Evolutionary conservation across 2,797 vertebrate species (phyloP).

Genomic region (Melopsittacus undulatus): DNA sequence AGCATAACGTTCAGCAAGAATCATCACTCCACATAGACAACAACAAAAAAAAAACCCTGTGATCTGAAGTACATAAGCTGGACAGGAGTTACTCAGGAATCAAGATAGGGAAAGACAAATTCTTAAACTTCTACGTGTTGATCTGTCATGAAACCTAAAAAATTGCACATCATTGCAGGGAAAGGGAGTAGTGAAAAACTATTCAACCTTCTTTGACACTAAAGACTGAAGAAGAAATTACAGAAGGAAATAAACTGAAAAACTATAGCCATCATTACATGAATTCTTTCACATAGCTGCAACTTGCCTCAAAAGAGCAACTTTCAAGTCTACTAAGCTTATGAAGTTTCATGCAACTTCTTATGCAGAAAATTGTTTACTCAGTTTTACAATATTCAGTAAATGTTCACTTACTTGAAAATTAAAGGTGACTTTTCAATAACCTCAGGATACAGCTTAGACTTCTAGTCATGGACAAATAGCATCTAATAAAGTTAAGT

Average conservation of each 20-base stretch:
- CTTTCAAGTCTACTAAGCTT: background rate
- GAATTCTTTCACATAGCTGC: background rate
- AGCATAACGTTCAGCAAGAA: background rate
- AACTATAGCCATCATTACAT: background rate
- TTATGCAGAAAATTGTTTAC: background rate
- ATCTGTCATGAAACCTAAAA: background rate
- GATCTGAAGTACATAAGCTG: background rate
- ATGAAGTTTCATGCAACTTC: background rate
- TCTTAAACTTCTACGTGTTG: background rate
- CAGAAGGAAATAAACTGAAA: background rate
- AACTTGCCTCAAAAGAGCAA: background rate
- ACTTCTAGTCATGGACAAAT: background rate
- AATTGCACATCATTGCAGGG: background rate
- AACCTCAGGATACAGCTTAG: background rate
- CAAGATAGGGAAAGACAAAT: background rate
- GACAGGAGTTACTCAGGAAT: background rate
- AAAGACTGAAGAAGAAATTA: background rate
- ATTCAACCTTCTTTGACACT: background rate
- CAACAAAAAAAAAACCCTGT: background rate
- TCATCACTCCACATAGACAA: background rate
- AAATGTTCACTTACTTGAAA: background rate
- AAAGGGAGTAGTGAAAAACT: background rate
- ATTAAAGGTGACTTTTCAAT: background rate
- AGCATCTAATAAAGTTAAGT: background rate
- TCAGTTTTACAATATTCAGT: background rate